Evolutionary conservation across 2,113 vertebrate species (phyloP).

Genomic region (Microtus oregoni): DNA sequence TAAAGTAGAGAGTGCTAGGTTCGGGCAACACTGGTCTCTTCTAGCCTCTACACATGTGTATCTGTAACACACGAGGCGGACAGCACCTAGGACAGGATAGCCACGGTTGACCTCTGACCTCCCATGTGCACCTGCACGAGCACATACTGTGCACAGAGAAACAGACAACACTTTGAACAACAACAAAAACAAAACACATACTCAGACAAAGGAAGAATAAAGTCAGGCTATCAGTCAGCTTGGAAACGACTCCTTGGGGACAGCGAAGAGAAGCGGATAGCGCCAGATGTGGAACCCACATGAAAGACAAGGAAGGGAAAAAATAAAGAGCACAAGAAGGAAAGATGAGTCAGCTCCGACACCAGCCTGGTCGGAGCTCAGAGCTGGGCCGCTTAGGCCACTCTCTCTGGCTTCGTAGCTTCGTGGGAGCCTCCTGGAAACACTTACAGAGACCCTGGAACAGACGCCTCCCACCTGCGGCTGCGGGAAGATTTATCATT

Average conservation of each 20-base stretch:
- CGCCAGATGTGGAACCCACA: conserved; percentile 65
- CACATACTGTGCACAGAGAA: not conserved
- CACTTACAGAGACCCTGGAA: conserved; percentile 70
- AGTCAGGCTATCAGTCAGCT: conserved; percentile 17
- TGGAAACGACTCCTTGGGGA: conserved; percentile 19
- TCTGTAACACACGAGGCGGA: not conserved
- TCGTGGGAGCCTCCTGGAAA: conserved; percentile 72
- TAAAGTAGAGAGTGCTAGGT: not conserved
- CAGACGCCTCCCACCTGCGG: conserved; percentile 73
- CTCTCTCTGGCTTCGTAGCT: conserved; percentile 45
- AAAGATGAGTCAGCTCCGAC: conserved; percentile 64
- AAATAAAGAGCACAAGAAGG: not conserved
- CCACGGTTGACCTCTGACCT: not conserved
- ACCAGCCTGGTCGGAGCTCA: conserved; percentile 15
- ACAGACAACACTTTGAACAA: not conserved
- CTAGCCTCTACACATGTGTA: not conserved
- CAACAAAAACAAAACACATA: not conserved
- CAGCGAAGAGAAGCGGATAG: not conserved
- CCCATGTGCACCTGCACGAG: not conserved
- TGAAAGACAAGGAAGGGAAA: conserved; percentile 59
- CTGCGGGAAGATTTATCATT: conserved; percentile 73
- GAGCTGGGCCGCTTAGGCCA: not conserved
- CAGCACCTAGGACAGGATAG: not conserved
- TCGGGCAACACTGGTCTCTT: too few species aligned
- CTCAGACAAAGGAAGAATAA: not conserved